Evolutionary conservation across 1,140 invertebrate species (phyloP), one percentile per base, ranked within the genome.

Genomic region (Drosophila saltans): DNA sequence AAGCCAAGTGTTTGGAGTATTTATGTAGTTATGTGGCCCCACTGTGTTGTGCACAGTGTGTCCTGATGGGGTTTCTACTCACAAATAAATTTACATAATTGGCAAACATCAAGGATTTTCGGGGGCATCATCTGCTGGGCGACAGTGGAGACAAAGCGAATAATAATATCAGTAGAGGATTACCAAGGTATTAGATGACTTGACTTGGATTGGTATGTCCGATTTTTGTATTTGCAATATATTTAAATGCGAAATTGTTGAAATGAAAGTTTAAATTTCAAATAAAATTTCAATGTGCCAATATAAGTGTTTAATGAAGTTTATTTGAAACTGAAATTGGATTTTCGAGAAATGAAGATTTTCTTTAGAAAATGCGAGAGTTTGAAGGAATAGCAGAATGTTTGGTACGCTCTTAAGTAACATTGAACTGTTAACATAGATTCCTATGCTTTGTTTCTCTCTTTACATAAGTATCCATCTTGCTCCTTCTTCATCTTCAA

Each of bases 1-100:
- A 84, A 89, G 80, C 85, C 85, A 89, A 89, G 84, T 89, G 84
- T 89, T 89, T 83, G 70, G 61, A 75, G 77, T 78, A 88, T 88
- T 89, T 88, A 89, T 78, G 66, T 77, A 77, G 84, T 64, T 84
- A 80, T 78, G 84, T 40, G 33, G 45, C 69, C 75, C 84, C 84
- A 88, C 84, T 66, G 84, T 89, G 45, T 52, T 84, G 80, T 78
- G 83, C 80, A 89, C 84, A 90, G 85, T 89, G 84, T 81, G 77
- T 55, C 74, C 69, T 73, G 75, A 63, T 67, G 45, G 45, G 45
- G 45, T 52, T 52, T 52, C 45, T 52, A 26, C 45, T 26, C 45
- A 26, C 45, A 52, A 68, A 55, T 48, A 39, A 59, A 88, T 88
- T 88, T 88, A 84, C 83, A 88, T 88, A 88, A 88, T 88, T 89